Evolutionary conservation across 2,113 vertebrate species (phyloP), one percentile per base, ranked within the genome.

Genomic region (Rhombomys opimus): DNA sequence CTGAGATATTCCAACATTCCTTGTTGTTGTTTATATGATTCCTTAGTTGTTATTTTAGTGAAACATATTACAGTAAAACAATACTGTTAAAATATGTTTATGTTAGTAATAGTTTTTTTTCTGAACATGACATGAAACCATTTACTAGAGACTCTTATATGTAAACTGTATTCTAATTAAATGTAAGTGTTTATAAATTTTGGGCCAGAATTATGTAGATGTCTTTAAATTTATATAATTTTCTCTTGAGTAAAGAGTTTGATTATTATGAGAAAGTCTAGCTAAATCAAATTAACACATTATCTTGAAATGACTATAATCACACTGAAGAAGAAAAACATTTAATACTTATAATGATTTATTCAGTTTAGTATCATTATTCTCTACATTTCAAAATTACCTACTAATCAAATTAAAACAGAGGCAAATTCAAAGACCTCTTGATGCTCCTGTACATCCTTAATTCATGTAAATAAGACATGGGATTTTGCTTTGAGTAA

Each of bases 171-270:
- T 88, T 94, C 35, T 90, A 27, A 97, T 91, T 84, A 61, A 90
- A 70, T 76, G 1, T 94, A 96, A 87, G 18, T 84, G 50, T 91
- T 96, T 94, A 89, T 30, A 88, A 95, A 93, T 59, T 65, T 93
- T 85, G 50, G 59, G 14, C 13, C 23, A 89, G 61, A 63, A 27
- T 76, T 76, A 84, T 15, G 13, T 61, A 78, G 95, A 57, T 75
- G 8, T 52, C 92, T 96, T 95, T 95, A 61, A 94, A 80, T 41
- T 80, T 90, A 15, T 46, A 13, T 25, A 35, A 80, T 73, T 93
- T 50, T 80, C 22, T 87, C 30, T 67, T 85, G 8, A 88, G 63
- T 95, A 54, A 75, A 89, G 57, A 38, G 25, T 91, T 68, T 90
- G 38, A 75, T 17, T 65, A 63, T 68, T 85, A 80, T 13, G 3